Conservation (phyloP, 2,797 vertebrate genomes). For the Brotula barbata region DNA sequence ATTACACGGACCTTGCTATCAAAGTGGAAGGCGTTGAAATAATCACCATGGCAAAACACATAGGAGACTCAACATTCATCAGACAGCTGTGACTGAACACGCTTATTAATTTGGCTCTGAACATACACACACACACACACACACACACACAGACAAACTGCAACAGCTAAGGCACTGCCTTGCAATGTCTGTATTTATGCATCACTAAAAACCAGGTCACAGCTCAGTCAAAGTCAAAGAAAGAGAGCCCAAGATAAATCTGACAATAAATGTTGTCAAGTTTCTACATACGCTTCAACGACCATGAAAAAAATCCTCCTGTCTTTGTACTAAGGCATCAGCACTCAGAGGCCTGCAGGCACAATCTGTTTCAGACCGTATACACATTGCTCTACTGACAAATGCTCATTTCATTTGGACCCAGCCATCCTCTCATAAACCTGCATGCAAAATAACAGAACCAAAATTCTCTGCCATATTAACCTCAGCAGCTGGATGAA, state of each 20-base stretch:
- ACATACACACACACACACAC: conserved; percentile 2
- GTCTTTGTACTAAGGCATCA: no score
- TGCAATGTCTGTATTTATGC: no score
- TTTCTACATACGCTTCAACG: no score
- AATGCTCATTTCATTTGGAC: conserved; percentile 33
- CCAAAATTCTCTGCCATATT: background rate
- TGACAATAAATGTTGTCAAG: no score
- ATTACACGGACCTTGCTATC: no score
- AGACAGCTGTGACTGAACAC: conserved; percentile 27
- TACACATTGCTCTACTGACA: conserved; percentile 24
- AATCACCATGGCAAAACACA: conserved; percentile 27
- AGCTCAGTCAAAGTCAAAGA: no score
- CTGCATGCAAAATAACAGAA: conserved; percentile 21
- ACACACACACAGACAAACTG: no score
- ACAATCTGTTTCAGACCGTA: conserved; percentile 19
- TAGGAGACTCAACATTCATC: conserved; percentile 50
- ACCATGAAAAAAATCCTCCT: no score
- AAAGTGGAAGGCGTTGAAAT: conserved; percentile 39
- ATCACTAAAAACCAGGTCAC: no score
- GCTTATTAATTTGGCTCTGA: conserved; percentile 46
- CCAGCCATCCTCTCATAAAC: conserved; percentile 9
- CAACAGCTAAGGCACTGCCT: no score
- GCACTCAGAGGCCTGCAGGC: conserved; percentile 6
- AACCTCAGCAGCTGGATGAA: background rate
- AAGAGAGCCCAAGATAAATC: no score